These are phyloP conservation scores for Tanypteryx hageni DNA, from an alignment of 2,888 invertebrate species.

Conservation along the genomic window DNA sequence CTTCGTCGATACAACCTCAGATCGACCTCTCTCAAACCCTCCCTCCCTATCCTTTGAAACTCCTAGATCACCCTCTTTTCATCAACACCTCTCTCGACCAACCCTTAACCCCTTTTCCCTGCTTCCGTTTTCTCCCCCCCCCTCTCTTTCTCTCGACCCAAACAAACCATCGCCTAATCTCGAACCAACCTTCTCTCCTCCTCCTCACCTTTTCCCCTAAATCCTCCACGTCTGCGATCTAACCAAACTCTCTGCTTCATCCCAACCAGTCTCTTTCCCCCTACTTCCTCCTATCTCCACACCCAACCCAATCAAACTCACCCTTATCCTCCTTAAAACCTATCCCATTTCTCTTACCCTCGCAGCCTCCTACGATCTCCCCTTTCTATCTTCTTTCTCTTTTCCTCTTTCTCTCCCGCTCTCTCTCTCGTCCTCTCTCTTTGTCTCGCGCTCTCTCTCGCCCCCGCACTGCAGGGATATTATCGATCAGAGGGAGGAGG, in stretches of 20 bases:
- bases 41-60: too few relatives aligned
- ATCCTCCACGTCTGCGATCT: neutral
- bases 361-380: neutral
- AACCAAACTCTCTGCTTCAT: neutral
- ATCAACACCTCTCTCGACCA: too few relatives aligned
- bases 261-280: neutral
- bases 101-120: neutral
- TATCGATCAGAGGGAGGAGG: slow-evolving; percentile 59
- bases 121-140: neutral
- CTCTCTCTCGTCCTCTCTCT: neutral
- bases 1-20: too few relatives aligned
- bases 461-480: slow-evolving; percentile 64
- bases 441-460: slow-evolving; percentile 29
- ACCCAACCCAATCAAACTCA: neutral
- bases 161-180: neutral
- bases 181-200: neutral
- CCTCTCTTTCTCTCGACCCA: neutral
- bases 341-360: neutral
- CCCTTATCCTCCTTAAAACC: neutral
- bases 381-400: neutral
- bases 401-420: neutral
- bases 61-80: too few relatives aligned
- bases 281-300: neutral
- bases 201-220: neutral
- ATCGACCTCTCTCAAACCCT: too few relatives aligned